phyloP scores from a whole-genome alignment of 2,888 invertebrate species.

The Folsomia candida region DNA sequence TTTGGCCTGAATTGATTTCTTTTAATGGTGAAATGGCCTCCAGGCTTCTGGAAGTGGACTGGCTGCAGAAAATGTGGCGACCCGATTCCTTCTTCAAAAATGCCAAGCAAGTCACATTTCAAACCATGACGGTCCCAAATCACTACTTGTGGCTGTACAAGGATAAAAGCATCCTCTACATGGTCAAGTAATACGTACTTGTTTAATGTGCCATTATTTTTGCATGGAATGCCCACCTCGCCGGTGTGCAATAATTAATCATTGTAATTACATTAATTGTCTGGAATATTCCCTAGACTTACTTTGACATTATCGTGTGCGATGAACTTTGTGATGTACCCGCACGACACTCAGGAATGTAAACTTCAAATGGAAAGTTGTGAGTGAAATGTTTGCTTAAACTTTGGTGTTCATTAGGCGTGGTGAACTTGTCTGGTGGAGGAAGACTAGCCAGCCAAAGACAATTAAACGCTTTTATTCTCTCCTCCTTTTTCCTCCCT shows the following conservation, averaged over 20 bases:
- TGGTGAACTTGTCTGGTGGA: constrained; percentile 5
- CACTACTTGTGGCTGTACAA: constrained; percentile 89
- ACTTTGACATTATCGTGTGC: constrained; percentile 85
- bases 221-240: not conserved
- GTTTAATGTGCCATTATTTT: not conserved
- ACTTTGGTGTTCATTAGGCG: not conserved
- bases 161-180: constrained; percentile 79
- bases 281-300: constrained; percentile 58
- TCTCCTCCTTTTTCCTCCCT: not conserved
- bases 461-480: no score
- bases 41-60: constrained; percentile 77
- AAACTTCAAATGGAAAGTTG: constrained; percentile 91
- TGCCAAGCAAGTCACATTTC: constrained; percentile 88
- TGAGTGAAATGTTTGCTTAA: constrained; percentile 66
- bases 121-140: constrained; percentile 92
- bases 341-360: constrained; percentile 91
- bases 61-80: constrained; percentile 89
- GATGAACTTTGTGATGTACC: constrained; percentile 92
- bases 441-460: no score
- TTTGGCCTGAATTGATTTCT: no score
- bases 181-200: constrained; percentile 77
- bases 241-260: not conserved
- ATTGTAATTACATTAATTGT: not conserved
- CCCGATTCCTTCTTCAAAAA: constrained; percentile 93
- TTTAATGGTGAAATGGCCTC: no score